Base-by-base conservation (phyloP, 2,797 vertebrate species). In the Artibeus lituratus region DNA sequence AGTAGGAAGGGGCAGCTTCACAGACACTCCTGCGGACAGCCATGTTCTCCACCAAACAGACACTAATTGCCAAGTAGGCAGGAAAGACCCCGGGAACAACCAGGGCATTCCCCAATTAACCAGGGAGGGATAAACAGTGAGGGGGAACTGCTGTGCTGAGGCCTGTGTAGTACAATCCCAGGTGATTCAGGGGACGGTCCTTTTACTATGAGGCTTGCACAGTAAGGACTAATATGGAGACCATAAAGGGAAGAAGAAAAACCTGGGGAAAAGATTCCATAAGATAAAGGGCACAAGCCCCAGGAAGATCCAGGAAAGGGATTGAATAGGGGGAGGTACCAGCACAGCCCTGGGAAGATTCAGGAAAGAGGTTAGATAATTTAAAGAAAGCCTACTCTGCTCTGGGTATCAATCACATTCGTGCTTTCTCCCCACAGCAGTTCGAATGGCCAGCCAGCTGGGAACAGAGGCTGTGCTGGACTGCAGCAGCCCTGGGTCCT, bases 381-480 rank as follows among this genome's bases (percentile, higher is more conserved):
- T 78, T 78, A 37, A 22, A 78, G 21, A 78, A 78, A 24, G n/a
- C 21, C 76, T 53, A 2, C 21, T 78, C 11, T 24, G 21, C 11
- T 53, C n/a, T 78, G 1, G 5, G 29, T n/a, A n/a, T 32, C 47
- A 51, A 32, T 18, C 32, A n/a, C 47, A 9, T 22, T n/a, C n/a
- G 2, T 22, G 21, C 74, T 35, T 22, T 35, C 49, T 51, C 32
- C 24, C 76, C 37, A 35, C 49, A 35, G 76, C 32, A 53, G n/a
- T 6, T 10, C 47, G 0, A 7, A 15, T 24, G 47, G 21, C 7
- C 47, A 7, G 11, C 49, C 19, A 3, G 32, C 11, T 2, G 22
- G 11, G 19, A 37, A 35, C 49, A 53, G 47, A 35, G 32, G 9
- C 47, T n/a, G 21, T 35, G 47, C n/a, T 35, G 21, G 49, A 44